A percentile compares a stretch with the other conserved stretches of the same genome.
These are phyloP conservation scores for Addax nasomaculatus DNA, from an alignment of 2,113 vertebrate genomes.

Conservation along the genomic window DNA sequence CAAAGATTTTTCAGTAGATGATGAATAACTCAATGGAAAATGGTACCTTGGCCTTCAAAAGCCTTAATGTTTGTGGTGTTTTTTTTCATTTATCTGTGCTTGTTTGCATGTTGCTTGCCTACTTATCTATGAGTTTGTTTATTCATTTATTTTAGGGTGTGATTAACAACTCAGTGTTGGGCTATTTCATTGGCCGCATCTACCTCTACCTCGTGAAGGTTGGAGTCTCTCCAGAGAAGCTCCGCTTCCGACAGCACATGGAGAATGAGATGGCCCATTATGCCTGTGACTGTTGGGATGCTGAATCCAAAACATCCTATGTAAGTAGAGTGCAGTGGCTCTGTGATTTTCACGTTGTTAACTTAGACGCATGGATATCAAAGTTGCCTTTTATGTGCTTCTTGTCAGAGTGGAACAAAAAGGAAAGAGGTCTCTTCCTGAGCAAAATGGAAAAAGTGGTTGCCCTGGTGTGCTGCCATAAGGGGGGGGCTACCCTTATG, in stretches of 20 bases:
- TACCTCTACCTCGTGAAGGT: conserved; percentile 97
- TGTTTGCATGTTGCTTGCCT: neutral
- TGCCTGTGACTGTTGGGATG: conserved; percentile 99
- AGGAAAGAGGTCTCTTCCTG: neutral
- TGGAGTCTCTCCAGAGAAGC: conserved; percentile 92
- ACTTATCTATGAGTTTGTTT: neutral
- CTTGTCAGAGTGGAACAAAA: neutral
- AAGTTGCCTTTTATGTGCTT: neutral
- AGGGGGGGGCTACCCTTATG: neutral
- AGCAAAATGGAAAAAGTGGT: neutral
- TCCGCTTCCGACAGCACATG: conserved; percentile 99
- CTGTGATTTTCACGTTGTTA: neutral
- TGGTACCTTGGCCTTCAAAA: neutral
- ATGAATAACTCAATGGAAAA: neutral
- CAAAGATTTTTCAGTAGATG: neutral
- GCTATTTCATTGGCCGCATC: conserved; percentile 99
- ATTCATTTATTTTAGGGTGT: conserved; percentile 84
- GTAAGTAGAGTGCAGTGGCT: conserved; percentile 76
- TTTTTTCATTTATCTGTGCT: neutral
- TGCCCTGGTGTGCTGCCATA: neutral
- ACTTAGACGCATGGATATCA: neutral
- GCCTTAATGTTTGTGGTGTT: neutral
- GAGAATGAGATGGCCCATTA: conserved; percentile 99
- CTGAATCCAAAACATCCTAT: conserved; percentile 97
- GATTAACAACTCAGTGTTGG: conserved; percentile 98